Base-by-base conservation (phyloP, 1,140 invertebrate species). In the Holcopasites calliopsidis region DNA sequence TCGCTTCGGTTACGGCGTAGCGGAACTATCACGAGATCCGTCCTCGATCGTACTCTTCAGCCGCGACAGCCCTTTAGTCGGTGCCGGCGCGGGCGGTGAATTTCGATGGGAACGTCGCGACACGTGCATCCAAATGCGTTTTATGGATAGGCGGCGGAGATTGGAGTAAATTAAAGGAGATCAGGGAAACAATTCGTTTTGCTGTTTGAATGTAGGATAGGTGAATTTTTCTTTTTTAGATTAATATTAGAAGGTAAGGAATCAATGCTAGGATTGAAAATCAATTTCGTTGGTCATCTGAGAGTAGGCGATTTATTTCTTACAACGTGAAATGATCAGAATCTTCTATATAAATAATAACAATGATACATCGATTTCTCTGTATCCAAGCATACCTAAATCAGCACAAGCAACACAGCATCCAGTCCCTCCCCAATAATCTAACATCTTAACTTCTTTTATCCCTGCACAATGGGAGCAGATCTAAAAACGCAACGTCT, bases 21-120 rank as follows among this genome's bases (percentile, higher is more conserved):
- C 73, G 47, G 72, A 80, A 80, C 49, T 80, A 80, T 73, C 60
- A 68, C 80, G 66, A 49, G 31, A 33, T n/a, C 38, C 77, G 58
- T 47, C 74, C 49, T 61, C 62, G 55, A 57, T 57, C 64, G 44
- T 3, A 35, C 40, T 38, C 35, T 52, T 26, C 38, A 42, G 23
- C 23, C 72, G 23, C 23, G 26, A 21, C 16, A n/a, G n/a, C 60
- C 35, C 11, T 18, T 49, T 33, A 28, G 33, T 33, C 40, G 21
- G 6, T 54, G 65, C 33, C 62, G 57, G 16, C 33, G 57, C 57
- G 60, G 52, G 23, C 11, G 23, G 13, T 4, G 33, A 50, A 52
- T 66, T 62, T 62, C n/a, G 60, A 44, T 60, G 21, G 60, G 31
- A 57, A 57, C 31, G 55, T 58, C 31, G 55, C 31, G n/a, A 58